These are phyloP conservation scores for Sebastes trivittatus DNA, from an alignment of 2,797 vertebrate species.

Conservation along the genomic window DNA sequence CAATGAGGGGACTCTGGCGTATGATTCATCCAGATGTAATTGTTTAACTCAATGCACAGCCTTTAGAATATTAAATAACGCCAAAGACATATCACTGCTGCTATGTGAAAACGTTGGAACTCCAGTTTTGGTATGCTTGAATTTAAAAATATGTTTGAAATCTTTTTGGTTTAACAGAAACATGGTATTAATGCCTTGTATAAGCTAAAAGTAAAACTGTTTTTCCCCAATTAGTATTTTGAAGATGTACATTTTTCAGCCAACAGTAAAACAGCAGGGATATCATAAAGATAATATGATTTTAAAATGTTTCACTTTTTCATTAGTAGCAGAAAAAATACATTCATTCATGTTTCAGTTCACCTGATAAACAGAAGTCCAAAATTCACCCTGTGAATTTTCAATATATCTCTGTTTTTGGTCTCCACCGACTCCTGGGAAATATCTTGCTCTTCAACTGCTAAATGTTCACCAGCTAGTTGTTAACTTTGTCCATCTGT, in stretches of 20 bases:
- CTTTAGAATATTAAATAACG: not conserved
- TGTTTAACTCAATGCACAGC: not conserved
- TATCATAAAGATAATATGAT: not conserved
- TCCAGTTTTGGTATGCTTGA: not conserved
- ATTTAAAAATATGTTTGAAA: not conserved
- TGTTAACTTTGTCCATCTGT: not conserved
- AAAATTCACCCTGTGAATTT: not conserved
- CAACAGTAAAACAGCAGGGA: not conserved
- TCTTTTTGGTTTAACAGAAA: not conserved
- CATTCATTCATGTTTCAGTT: too few species aligned
- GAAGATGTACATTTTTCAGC: not conserved
- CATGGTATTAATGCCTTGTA: not conserved
- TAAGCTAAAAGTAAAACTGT: not conserved
- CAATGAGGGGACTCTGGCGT: constrained; percentile 31
- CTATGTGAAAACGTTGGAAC: not conserved
- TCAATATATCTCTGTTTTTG: not conserved
- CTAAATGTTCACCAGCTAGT: not conserved
- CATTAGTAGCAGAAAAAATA: not conserved
- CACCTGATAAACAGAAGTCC: not conserved
- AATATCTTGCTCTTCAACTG: not conserved
- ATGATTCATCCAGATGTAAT: constrained; percentile 24
- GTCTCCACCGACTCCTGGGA: not conserved
- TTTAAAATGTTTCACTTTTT: not conserved
- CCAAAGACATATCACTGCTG: not conserved
- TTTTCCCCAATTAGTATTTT: not conserved